These are phyloP conservation scores for Allenopithecus nigroviridis DNA, from an alignment of 2,797 vertebrate genomes.

Conservation along the genomic window DNA sequence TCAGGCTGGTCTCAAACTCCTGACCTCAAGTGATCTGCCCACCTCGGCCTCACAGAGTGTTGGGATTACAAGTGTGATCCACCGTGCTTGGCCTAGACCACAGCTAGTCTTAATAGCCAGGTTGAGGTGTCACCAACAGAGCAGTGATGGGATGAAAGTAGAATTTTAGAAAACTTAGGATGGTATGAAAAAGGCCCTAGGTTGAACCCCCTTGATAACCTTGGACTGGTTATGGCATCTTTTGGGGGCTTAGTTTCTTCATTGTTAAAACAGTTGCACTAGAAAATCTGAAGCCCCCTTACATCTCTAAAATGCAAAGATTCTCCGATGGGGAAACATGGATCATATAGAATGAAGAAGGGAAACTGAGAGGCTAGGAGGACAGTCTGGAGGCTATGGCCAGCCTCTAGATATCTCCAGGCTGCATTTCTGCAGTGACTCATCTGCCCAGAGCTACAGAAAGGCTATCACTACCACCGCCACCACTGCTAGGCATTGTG, in stretches of 20 bases:
- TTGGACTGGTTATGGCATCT: background rate
- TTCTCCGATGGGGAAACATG: background rate
- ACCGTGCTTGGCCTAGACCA: too few relatives aligned
- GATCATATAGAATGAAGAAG: background rate
- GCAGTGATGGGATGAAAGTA: background rate
- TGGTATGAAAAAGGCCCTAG: background rate
- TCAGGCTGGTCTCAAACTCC: too few relatives aligned
- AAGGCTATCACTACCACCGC: background rate
- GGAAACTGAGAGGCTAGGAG: background rate
- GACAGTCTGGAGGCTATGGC: background rate
- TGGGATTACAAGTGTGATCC: too few relatives aligned
- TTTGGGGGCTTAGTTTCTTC: slow-evolving; percentile 14
- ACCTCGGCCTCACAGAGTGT: too few relatives aligned
- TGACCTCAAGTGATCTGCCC: too few relatives aligned
- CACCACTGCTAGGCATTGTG: background rate
- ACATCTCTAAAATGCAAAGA: slow-evolving; percentile 10
- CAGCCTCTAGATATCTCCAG: background rate
- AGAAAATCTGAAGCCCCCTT: slow-evolving; percentile 8
- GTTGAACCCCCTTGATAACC: background rate
- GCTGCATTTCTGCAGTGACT: background rate
- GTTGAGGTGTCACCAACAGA: background rate
- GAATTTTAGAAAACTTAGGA: background rate
- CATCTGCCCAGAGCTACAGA: background rate
- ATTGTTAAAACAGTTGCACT: background rate
- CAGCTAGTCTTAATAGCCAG: background rate